Base-by-base conservation (phyloP, 2,888 invertebrate genomes). In the Stegana nigrithorax region DNA sequence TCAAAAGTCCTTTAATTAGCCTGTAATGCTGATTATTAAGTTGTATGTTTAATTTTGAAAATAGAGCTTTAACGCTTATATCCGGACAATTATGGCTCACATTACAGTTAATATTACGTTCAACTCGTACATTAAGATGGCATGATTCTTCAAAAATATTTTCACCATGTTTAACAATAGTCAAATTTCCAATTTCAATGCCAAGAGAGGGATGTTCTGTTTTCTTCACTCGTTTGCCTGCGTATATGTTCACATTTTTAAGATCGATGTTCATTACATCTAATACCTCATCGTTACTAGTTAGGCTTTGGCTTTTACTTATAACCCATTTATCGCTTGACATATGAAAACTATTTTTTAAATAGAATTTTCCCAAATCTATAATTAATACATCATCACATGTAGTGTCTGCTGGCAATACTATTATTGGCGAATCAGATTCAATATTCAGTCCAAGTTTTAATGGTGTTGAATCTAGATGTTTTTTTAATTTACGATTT, bases 1-100 rank as follows among this genome's bases (percentile, higher is more conserved):
- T 89, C 6, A 98, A 87, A 64, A 98, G 89, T 17, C 96, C 97
- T 65, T 94, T 90, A 59, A 98, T 89, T 44, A 97, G 87, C 83
- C 92, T 92, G 86, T 96, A 97, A 84, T 97, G 96, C 55, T 91
- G 89, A 55, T 93, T 88, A 86, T 95, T 93, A 62, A 98, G 85
- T 47, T 92, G 90, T 66, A 92, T 91, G 84, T 94, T 92, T 75
- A 97, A 89, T 32, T 95, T 94, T 2, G 95, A 93, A 64, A 98
- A 87, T 27, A 91, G 91, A 19, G 96, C 97, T 66, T 92, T 91
- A 14, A 96, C 89, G 78, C 92, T 92, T 85, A 95, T 90, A 85
- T 96, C 95, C 0, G 97, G 92, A 64, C 89, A 89, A 67, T 88
- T 87, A 71, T 88, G 88, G 47, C 86, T 85, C 51, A 69, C 68